Percentiles rank a stretch among this genome's conserved stretches.
phyloP scores from a whole-genome alignment of 2,797 vertebrate genomes.

The Zalophus californianus region DNA sequence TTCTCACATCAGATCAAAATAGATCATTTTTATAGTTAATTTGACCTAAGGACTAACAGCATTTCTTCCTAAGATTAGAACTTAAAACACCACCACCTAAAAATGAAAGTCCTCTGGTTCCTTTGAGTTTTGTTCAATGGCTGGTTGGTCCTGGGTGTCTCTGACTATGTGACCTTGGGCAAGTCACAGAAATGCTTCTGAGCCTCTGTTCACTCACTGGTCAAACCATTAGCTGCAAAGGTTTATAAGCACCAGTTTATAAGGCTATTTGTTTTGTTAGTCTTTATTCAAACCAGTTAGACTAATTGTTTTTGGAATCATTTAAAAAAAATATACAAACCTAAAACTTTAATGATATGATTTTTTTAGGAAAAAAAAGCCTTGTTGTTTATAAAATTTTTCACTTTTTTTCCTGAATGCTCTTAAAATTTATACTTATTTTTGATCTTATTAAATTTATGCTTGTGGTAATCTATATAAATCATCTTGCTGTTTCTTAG shows the following conservation, averaged over 20 bases:
- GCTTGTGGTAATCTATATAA: slow-evolving; percentile 28
- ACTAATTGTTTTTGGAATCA: slow-evolving; percentile 67
- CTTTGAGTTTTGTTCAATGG: not conserved
- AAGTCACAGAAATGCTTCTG: not conserved
- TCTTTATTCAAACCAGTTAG: slow-evolving; percentile 60
- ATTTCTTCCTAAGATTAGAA: slow-evolving; percentile 35
- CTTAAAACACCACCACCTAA: not conserved
- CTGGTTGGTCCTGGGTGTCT: not conserved
- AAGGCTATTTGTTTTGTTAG: not conserved
- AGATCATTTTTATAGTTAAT: not conserved
- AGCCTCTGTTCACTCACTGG: not conserved
- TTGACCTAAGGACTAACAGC: not conserved
- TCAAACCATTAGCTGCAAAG: not conserved
- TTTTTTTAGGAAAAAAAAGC: slow-evolving; percentile 36
- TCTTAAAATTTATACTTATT: slow-evolving; percentile 9
- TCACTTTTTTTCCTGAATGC: slow-evolving; percentile 50
- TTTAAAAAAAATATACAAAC: slow-evolving; percentile 63
- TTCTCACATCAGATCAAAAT: slow-evolving; percentile 23
- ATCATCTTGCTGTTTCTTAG: slow-evolving; percentile 39
- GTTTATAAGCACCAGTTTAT: not conserved
- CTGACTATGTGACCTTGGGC: not conserved
- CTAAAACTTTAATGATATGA: slow-evolving; percentile 52
- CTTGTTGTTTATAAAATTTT: slow-evolving; percentile 72
- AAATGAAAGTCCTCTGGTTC: slow-evolving; percentile 4
- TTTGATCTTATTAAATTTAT: slow-evolving; percentile 10